Conservation (phyloP, 2,113 vertebrate genomes). For the Rhadina sibilatrix region DNA sequence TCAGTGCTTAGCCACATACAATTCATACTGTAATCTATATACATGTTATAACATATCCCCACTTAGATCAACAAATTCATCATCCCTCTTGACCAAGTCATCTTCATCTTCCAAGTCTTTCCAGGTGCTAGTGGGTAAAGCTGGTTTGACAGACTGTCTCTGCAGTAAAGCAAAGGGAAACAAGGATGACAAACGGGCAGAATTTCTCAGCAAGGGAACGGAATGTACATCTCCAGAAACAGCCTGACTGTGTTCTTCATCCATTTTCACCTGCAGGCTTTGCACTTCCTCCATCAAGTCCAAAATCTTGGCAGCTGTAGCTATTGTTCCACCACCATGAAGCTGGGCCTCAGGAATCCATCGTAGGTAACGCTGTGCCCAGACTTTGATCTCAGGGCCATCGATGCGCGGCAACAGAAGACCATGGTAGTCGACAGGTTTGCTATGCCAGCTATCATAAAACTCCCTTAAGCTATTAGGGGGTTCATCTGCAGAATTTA, state of each 20-base stretch:
- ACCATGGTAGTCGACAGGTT: conserved; percentile 79
- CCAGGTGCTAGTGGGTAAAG: conserved; percentile 81
- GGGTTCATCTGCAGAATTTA: conserved; percentile 79
- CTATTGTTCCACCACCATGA: conserved; percentile 77
- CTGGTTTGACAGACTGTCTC: conserved; percentile 78
- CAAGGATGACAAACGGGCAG: conserved; percentile 78
- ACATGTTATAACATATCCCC: conserved; percentile 2
- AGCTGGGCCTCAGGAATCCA: conserved; percentile 89
- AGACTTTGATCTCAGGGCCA: conserved; percentile 81
- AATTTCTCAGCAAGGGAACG: conserved; percentile 52
- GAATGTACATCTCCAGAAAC: background rate
- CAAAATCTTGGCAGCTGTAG: conserved; percentile 74
- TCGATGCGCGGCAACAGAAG: conserved; percentile 82
- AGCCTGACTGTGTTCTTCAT: conserved; percentile 40
- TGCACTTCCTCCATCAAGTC: conserved; percentile 82
- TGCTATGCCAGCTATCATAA: conserved; percentile 82
- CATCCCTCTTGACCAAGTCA: conserved; percentile 81
- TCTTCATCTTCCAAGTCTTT: conserved; percentile 80
- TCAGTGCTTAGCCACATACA: background rate
- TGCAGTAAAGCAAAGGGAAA: conserved; percentile 83
- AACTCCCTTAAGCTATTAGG: conserved; percentile 75
- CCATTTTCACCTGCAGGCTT: conserved; percentile 73
- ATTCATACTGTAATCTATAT: background rate
- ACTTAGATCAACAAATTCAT: conserved; percentile 78
- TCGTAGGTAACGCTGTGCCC: conserved; percentile 86